Evolutionary conservation across 1,140 invertebrate species (phyloP).

Genomic region (Maniola jurtina): DNA sequence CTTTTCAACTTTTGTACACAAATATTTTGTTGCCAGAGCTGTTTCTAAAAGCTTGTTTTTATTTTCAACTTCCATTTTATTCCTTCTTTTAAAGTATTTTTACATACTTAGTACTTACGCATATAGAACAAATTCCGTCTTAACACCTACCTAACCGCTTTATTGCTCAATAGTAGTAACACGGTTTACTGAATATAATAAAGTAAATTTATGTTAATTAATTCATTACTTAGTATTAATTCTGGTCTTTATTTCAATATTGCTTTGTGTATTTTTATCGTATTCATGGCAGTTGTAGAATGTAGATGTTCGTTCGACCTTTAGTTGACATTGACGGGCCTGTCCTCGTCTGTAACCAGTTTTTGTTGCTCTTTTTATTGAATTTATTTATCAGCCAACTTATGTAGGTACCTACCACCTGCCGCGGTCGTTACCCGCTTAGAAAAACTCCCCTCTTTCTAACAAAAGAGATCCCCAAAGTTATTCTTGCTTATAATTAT

Average conservation of each 20-base stretch:
- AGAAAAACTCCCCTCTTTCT: constrained; percentile 67
- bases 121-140: neutral
- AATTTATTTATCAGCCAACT: constrained; percentile 67
- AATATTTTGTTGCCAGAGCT: neutral
- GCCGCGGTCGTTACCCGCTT: constrained; percentile 73
- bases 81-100: neutral
- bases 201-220: constrained; percentile 3
- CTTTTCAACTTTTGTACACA: neutral
- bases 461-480: constrained; percentile 73
- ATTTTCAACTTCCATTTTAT: neutral
- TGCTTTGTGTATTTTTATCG: constrained; percentile 2
- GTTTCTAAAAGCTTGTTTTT: neutral
- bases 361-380: constrained; percentile 70
- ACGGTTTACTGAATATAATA: constrained; percentile 1
- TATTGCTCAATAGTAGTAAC: neutral
- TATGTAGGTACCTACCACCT: constrained; percentile 74
- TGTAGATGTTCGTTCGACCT: constrained; percentile 53
- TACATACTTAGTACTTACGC: neutral
- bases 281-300: constrained; percentile 19
- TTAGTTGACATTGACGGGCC: constrained; percentile 64
- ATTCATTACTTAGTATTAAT: constrained; percentile 14
- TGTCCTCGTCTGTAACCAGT: constrained; percentile 48
- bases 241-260: constrained; percentile 5
- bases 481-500: constrained; percentile 76
- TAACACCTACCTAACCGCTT: constrained; percentile 1